Evolutionary conservation across 2,888 invertebrate genomes (phyloP).

Genomic region (Drosophila falleni): DNA sequence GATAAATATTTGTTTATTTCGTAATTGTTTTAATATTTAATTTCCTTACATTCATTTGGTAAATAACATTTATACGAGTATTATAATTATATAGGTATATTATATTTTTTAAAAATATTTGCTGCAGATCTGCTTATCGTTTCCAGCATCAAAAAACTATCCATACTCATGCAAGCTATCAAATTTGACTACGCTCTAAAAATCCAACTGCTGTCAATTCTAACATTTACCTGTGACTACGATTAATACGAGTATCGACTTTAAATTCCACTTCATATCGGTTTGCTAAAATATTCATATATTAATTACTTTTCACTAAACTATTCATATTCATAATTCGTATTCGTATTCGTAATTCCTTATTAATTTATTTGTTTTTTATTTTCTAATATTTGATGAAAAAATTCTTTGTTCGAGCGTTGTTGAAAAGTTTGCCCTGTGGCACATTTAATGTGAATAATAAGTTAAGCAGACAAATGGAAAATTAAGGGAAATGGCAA

Average conservation of each 20-base stretch:
- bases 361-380: constrained; percentile 10
- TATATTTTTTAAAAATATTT: constrained; percentile 22
- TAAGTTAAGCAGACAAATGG: constrained; percentile 7
- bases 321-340: constrained; percentile 7
- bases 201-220: constrained; percentile 35
- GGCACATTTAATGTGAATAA: background rate
- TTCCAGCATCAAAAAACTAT: constrained; percentile 13
- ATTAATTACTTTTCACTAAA: constrained; percentile 24
- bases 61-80: constrained; percentile 44
- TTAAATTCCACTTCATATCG: background rate
- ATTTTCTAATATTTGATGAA: constrained; percentile 38
- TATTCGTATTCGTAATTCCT: constrained; percentile 8
- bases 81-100: constrained; percentile 13
- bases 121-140: constrained; percentile 36
- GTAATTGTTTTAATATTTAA: constrained; percentile 24
- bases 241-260: background rate
- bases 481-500: constrained; percentile 2
- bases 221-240: background rate
- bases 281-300: constrained; percentile 29
- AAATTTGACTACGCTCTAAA: constrained; percentile 41
- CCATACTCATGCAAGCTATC: constrained; percentile 5
- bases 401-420: constrained; percentile 30
- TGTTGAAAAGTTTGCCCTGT: constrained; percentile 61
- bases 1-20: background rate
- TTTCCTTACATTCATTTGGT: constrained; percentile 32